A percentile compares a stretch with the other conserved stretches of the same genome.
phyloP scores from a whole-genome alignment of 2,797 vertebrate species.

The Protonibea diacanthus region DNA sequence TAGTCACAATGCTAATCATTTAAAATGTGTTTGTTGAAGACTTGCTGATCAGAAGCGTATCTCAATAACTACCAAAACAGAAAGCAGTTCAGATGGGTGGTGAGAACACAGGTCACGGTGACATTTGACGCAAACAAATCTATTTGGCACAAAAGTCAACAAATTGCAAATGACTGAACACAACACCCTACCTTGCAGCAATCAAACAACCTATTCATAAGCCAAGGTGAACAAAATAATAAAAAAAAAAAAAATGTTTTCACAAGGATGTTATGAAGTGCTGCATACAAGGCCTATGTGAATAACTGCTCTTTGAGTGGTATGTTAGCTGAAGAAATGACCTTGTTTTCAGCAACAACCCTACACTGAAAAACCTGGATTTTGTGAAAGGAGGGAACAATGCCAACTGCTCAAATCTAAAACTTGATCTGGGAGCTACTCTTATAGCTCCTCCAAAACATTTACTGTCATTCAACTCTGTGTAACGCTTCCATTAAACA shows the following conservation, averaged over 20 bases:
- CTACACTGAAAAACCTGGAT: constrained; percentile 9
- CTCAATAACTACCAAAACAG: background rate
- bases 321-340: constrained; percentile 32
- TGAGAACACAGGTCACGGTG: background rate
- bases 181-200: background rate
- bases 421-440: background rate
- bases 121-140: constrained; percentile 10
- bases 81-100: background rate
- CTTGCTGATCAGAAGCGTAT: background rate
- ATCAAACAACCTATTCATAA: constrained; percentile 12
- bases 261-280: constrained; percentile 1
- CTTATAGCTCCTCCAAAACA: constrained; percentile 21
- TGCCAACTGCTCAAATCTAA: constrained; percentile 31
- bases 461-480: constrained; percentile 21
- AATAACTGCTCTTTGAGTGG: constrained; percentile 41
- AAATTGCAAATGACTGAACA: constrained; percentile 7
- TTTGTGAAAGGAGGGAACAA: constrained; percentile 24
- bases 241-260: constrained; percentile 14
- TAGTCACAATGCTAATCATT: background rate
- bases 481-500: constrained; percentile 2
- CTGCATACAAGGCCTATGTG: background rate
- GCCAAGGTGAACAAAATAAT: constrained; percentile 2
- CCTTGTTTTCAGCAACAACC: constrained; percentile 51
- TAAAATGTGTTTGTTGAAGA: background rate
- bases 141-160: background rate